A percentile compares a stretch with the other conserved stretches of the same genome.
Conservation (phyloP, 2,113 vertebrate species). For the Hucho hucho region DNA sequence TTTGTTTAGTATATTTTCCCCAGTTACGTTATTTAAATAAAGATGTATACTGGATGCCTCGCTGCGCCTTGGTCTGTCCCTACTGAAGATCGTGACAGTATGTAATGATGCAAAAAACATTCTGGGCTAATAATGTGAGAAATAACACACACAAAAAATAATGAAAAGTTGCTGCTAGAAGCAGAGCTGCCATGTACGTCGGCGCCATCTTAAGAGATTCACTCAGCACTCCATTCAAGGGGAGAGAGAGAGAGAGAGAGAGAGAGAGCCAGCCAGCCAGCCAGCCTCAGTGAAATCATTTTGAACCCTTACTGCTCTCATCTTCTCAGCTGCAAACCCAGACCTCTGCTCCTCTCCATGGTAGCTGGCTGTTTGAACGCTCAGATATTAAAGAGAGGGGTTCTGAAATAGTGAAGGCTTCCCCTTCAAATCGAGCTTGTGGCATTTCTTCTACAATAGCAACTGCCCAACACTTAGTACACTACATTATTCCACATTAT, state of each 20-base stretch:
- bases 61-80: too few relatives aligned
- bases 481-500: background rate
- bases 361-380: background rate
- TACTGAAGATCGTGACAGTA: too few relatives aligned
- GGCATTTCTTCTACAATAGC: too few relatives aligned
- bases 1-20: too few relatives aligned
- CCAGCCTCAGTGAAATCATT: background rate
- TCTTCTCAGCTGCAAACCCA: background rate
- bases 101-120: too few relatives aligned
- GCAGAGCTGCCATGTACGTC: too few relatives aligned
- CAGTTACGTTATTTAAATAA: too few relatives aligned
- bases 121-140: too few relatives aligned
- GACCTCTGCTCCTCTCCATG: background rate
- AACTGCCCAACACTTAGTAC: background rate
- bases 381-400: background rate
- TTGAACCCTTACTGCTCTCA: background rate
- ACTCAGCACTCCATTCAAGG: background rate
- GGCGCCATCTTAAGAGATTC: background rate
- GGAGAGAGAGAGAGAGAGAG: background rate
- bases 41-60: too few relatives aligned
- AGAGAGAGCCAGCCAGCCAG: background rate
- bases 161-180: too few relatives aligned
- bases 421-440: background rate
- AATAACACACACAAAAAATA: too few relatives aligned
- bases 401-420: background rate